A percentile compares a stretch with the other conserved stretches of the same genome.
These are phyloP conservation scores for Cyclura pinguis DNA, from an alignment of 2,797 vertebrate species.

Conservation along the genomic window DNA sequence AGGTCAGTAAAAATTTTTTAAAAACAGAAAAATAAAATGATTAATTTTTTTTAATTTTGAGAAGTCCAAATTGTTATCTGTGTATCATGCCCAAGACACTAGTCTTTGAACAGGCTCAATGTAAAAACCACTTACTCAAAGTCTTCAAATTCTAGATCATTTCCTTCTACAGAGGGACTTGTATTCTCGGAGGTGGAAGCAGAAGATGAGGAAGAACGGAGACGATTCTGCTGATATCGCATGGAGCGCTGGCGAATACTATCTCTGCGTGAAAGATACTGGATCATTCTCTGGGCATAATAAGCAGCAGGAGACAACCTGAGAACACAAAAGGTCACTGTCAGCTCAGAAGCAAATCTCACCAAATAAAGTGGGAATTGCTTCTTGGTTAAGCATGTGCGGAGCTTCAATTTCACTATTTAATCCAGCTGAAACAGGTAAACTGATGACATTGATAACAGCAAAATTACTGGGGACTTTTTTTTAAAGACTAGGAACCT, in stretches of 20 bases:
- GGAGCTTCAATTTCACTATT: too few species aligned
- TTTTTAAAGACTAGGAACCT: too few species aligned
- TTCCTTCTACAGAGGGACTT: conserved; percentile 88
- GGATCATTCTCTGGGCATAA: conserved; percentile 99
- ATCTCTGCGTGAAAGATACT: conserved; percentile 96
- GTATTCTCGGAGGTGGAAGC: conserved; percentile 85
- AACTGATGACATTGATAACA: too few species aligned
- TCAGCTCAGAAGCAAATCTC: conserved; percentile 18
- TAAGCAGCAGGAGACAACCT: conserved; percentile 98
- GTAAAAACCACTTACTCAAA: conserved; percentile 89
- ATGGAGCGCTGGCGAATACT: conserved; percentile 98
- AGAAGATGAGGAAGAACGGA: conserved; percentile 91
- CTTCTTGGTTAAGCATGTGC: too few species aligned
- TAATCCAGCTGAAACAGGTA: too few species aligned
- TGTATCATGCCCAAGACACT: conserved; percentile 6
- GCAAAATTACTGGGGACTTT: too few species aligned
- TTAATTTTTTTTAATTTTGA: conserved; percentile 21
- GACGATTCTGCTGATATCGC: conserved; percentile 95
- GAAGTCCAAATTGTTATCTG: conserved; percentile 32
- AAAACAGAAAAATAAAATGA: neutral
- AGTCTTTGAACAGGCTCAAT: neutral
- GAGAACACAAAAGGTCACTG: conserved; percentile 60
- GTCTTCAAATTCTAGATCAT: conserved; percentile 97
- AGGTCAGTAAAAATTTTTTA: conserved; percentile 24
- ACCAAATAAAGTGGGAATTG: neutral